These are phyloP conservation scores for Drosophila gaucha DNA, from an alignment of 2,888 invertebrate genomes.

Conservation along the genomic window DNA sequence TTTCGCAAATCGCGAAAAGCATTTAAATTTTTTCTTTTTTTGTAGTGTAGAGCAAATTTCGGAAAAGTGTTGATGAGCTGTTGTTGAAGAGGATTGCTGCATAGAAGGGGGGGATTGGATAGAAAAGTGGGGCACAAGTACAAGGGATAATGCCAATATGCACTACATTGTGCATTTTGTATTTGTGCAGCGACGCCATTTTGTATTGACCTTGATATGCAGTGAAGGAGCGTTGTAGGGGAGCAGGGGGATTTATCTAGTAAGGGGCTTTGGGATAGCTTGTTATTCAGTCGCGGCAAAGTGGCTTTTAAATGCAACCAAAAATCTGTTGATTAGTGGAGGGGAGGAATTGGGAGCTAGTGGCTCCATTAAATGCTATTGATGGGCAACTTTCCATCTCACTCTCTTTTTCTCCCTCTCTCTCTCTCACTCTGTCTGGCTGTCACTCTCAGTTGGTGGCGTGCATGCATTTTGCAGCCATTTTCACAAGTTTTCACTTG, in stretches of 20 bases:
- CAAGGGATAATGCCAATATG: conserved; percentile 32
- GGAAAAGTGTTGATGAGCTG: conserved; percentile 42
- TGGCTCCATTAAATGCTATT: neutral
- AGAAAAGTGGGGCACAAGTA: neutral
- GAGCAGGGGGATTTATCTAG: neutral
- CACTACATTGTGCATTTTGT: conserved; percentile 37
- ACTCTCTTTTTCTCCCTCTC: neutral
- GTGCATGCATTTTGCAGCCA: conserved; percentile 26
- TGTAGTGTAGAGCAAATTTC: conserved; percentile 4
- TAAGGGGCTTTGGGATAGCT: neutral
- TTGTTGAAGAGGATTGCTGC: conserved; percentile 1
- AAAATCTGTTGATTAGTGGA: conserved; percentile 26
- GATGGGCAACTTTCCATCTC: neutral
- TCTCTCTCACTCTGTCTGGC: neutral
- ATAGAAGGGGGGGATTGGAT: neutral
- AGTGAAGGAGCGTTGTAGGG: neutral
- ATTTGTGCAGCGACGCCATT: conserved; percentile 34
- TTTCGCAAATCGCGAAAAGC: conserved; percentile 40
- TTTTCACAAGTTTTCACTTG: conserved; percentile 6
- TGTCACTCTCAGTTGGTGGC: conserved; percentile 10
- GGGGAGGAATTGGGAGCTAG: neutral
- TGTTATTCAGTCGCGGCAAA: conserved; percentile 1
- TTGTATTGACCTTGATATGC: conserved; percentile 45
- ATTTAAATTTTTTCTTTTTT: conserved; percentile 35
- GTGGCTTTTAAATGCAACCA: conserved; percentile 35